Conservation (phyloP, 2,113 vertebrate genomes). For the Aleadryas rufinucha region DNA sequence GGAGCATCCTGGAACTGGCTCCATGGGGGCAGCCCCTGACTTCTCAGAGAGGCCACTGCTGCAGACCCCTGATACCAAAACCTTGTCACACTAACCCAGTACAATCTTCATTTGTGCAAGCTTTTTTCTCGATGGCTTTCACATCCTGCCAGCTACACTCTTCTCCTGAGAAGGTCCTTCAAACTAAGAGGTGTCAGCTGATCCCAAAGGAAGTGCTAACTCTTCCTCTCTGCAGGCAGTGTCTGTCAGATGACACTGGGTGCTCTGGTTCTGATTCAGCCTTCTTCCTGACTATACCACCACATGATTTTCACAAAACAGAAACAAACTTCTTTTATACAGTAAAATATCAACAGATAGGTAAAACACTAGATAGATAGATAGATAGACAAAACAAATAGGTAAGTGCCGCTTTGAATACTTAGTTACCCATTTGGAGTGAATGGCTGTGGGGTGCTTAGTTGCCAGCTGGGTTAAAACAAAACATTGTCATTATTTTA, state of each 20-base stretch:
- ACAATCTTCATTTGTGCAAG: neutral
- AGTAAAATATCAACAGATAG: neutral
- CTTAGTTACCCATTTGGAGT: accelerated
- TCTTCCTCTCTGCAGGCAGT: neutral
- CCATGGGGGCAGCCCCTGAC: neutral
- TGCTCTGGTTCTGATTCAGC: neutral
- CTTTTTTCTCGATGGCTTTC: neutral
- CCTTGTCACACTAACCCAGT: neutral
- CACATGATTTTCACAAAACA: neutral
- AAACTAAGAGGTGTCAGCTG: neutral
- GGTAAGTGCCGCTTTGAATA: neutral
- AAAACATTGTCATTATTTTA: neutral
- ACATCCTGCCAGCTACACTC: neutral
- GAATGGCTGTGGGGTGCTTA: neutral
- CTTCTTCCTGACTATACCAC: neutral
- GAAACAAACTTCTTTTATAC: neutral
- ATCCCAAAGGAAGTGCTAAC: neutral
- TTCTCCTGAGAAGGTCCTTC: neutral
- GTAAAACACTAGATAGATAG: neutral
- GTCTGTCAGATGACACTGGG: neutral
- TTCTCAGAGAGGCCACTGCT: neutral
- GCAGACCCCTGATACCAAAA: neutral
- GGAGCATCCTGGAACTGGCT: neutral
- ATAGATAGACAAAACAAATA: neutral
- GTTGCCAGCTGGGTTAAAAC: neutral